phyloP scores from a whole-genome alignment of 2,797 vertebrate species.

The Amblyopsis hoosieri region DNA sequence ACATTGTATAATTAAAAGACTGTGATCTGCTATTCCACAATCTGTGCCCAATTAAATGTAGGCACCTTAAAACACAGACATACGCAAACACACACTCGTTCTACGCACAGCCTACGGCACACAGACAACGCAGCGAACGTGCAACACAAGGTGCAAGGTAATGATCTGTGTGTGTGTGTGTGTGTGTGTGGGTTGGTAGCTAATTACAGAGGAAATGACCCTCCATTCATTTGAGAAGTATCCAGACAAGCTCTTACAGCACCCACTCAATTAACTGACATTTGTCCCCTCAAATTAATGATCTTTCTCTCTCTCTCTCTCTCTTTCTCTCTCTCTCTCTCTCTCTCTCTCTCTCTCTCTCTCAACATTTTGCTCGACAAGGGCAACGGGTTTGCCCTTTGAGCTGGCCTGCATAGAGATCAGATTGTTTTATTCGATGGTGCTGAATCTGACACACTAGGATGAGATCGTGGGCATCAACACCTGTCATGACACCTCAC shows the following conservation, averaged over 20 bases:
- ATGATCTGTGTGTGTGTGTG: conserved; percentile 26
- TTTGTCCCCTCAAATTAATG: conserved; percentile 59
- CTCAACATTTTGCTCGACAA: too few relatives aligned
- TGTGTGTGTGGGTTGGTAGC: conserved; percentile 22
- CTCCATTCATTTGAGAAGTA: conserved; percentile 60
- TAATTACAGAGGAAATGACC: conserved; percentile 62
- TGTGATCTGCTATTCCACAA: neutral
- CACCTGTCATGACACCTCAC: too few relatives aligned
- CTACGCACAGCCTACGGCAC: neutral
- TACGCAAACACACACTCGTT: neutral
- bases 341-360: neutral
- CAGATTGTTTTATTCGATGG: too few relatives aligned
- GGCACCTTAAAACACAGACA: neutral
- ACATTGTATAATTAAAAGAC: too few relatives aligned
- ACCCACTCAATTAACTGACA: conserved; percentile 62
- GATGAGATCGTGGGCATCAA: too few relatives aligned
- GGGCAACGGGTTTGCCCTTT: too few relatives aligned
- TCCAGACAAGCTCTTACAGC: conserved; percentile 59
- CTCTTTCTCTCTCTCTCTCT: neutral
- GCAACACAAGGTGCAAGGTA: conserved; percentile 1
- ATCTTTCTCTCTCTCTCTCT: conserved; percentile 30
- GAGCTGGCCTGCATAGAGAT: too few relatives aligned
- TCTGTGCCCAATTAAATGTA: neutral
- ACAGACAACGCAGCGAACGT: neutral
- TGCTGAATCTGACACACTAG: too few relatives aligned